Evolutionary conservation across 1,140 invertebrate species (phyloP).

Genomic region (Triops longicaudatus): DNA sequence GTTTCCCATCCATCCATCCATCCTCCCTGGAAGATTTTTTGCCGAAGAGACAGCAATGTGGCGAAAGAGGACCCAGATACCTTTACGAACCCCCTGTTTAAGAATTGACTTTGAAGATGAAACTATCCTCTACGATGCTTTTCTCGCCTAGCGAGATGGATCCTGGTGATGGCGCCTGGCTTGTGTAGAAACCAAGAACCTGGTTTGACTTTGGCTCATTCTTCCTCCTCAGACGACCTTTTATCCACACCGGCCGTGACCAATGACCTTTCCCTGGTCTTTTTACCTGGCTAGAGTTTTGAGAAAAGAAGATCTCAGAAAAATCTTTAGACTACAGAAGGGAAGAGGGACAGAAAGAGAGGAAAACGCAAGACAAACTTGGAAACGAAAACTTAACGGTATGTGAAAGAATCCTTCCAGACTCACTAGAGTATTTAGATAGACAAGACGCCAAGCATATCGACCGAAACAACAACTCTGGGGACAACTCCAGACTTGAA

Average conservation of each 20-base stretch:
- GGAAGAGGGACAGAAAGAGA: neutral
- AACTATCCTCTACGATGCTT: neutral
- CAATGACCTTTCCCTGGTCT: neutral
- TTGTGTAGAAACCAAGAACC: neutral
- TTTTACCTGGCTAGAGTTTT: neutral
- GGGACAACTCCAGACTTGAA: neutral
- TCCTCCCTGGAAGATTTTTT: neutral
- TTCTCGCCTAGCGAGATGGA: neutral
- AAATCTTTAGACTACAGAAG: neutral
- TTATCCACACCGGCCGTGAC: neutral
- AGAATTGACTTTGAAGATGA: neutral
- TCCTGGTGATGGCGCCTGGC: conserved; percentile 3
- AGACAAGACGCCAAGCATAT: neutral
- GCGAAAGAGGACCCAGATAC: neutral
- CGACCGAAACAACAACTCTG: neutral
- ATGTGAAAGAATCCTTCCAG: neutral
- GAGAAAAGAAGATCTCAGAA: neutral
- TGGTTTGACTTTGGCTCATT: conserved; percentile 5
- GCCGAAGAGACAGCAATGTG: neutral
- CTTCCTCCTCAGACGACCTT: neutral
- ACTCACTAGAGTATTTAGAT: neutral
- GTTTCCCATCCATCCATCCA: neutral
- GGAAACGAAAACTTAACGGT: conserved; percentile 1
- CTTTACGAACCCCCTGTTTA: neutral
- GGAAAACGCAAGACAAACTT: neutral